Evolutionary conservation across 2,113 vertebrate genomes (phyloP).

Genomic region (Quiscalus mexicanus): DNA sequence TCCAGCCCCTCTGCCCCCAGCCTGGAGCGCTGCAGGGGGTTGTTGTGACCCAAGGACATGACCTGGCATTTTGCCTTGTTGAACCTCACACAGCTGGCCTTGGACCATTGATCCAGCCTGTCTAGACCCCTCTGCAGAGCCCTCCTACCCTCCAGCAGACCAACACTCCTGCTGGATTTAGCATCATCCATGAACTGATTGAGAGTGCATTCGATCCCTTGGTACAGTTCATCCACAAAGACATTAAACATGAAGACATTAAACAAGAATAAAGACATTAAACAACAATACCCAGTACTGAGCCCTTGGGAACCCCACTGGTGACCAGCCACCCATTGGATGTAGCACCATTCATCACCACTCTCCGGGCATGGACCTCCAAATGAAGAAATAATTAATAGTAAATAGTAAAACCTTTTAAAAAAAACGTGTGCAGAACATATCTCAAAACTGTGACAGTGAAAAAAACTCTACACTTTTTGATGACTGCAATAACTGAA

Average conservation of each 20-base stretch:
- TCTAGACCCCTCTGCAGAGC: background rate
- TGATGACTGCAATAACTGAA: background rate
- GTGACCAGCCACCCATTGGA: background rate
- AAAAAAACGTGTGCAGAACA: background rate
- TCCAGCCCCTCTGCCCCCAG: background rate
- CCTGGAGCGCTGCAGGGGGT: background rate
- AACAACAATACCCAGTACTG: background rate
- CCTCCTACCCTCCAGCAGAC: background rate
- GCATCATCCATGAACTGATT: rapidly evolving
- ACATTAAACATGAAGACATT: too few species aligned
- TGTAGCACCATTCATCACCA: background rate
- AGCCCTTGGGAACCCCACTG: background rate
- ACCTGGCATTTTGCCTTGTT: background rate
- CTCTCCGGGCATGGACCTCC: background rate
- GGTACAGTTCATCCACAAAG: background rate
- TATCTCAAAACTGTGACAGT: background rate
- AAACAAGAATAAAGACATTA: background rate
- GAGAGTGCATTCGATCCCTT: rapidly evolving
- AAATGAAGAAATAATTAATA: background rate
- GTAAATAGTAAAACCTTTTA: background rate
- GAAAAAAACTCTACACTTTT: background rate
- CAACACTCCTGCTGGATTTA: background rate
- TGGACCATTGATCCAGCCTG: background rate
- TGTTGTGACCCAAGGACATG: background rate
- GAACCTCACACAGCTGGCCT: background rate